A percentile compares a stretch with the other conserved stretches of the same genome.
Evolutionary conservation across 1,140 invertebrate species (phyloP).

Genomic region (Neomicropteryx cornuta): DNA sequence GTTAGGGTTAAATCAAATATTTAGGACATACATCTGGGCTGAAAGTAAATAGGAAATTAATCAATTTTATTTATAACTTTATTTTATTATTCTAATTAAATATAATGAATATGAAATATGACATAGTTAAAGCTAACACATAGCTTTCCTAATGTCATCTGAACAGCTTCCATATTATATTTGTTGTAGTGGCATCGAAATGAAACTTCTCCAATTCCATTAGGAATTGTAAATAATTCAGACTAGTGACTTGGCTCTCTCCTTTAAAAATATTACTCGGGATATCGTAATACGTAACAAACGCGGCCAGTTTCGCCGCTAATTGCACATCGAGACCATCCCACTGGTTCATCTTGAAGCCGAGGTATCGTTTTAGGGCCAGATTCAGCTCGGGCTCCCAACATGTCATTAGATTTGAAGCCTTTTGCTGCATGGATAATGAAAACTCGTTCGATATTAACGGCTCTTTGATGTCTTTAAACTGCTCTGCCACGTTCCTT

Average conservation of each 20-base stretch:
- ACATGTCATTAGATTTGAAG: constrained; percentile 37
- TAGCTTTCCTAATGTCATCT: constrained; percentile 20
- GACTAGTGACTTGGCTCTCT: constrained; percentile 18
- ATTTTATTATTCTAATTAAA: no score
- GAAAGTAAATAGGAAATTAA: no score
- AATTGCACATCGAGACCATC: constrained; percentile 18
- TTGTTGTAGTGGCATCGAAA: constrained; percentile 23
- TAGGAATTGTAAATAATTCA: constrained; percentile 25
- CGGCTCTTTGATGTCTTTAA: constrained; percentile 18
- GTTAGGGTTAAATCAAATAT: no score
- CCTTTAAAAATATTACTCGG: constrained; percentile 30
- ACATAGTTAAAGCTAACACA: no score
- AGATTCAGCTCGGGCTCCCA: constrained; percentile 42
- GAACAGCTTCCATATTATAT: constrained; percentile 24
- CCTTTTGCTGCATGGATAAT: constrained; percentile 44
- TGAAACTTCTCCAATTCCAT: constrained; percentile 22
- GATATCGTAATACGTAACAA: constrained; percentile 49
- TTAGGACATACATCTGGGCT: no score
- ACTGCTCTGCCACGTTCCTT: constrained; percentile 20
- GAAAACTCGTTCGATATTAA: constrained; percentile 31
- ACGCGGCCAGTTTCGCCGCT: constrained; percentile 39
- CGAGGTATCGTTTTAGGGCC: constrained; percentile 36
- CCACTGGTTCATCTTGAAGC: constrained; percentile 19
- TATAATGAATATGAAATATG: no score
- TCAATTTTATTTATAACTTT: no score